A percentile compares a stretch with the other conserved stretches of the same genome.
Evolutionary conservation across 2,113 vertebrate species (phyloP).

Genomic region (Gambusia affinis): DNA sequence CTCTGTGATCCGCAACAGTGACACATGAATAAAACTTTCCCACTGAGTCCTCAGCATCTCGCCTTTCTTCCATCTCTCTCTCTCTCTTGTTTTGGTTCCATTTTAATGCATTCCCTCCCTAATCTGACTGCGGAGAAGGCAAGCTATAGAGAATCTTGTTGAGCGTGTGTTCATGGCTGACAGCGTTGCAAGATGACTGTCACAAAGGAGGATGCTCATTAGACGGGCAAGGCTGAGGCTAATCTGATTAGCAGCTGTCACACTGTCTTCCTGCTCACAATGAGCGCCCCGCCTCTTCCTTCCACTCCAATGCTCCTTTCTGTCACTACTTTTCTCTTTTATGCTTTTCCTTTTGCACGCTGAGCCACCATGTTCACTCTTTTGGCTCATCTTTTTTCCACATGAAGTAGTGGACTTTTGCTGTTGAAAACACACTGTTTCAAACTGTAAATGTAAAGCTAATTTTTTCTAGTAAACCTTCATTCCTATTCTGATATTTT

Average conservation of each 20-base stretch:
- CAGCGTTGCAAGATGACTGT: conserved; percentile 74
- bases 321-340: conserved; percentile 35
- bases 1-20: conserved; percentile 70
- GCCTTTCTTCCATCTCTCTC: conserved; percentile 11
- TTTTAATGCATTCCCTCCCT: conserved; percentile 69
- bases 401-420: conserved; percentile 3
- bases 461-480: background rate
- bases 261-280: conserved; percentile 72
- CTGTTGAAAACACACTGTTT: conserved; percentile 3
- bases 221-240: conserved; percentile 77
- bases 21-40: conserved; percentile 71
- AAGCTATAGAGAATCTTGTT: conserved; percentile 71
- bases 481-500: background rate
- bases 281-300: conserved; percentile 60
- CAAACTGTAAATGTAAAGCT: background rate
- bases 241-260: conserved; percentile 85
- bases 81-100: conserved; percentile 66
- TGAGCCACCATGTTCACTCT: conserved; percentile 29
- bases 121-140: conserved; percentile 70
- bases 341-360: conserved; percentile 20
- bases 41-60: conserved; percentile 58
- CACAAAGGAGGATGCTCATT: conserved; percentile 81
- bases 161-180: conserved; percentile 75
- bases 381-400: conserved; percentile 19
- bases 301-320: conserved; percentile 59